A percentile compares a stretch with the other conserved stretches of the same genome.
Conservation (phyloP, 2,888 invertebrate species). For the Tachina grossa region DNA sequence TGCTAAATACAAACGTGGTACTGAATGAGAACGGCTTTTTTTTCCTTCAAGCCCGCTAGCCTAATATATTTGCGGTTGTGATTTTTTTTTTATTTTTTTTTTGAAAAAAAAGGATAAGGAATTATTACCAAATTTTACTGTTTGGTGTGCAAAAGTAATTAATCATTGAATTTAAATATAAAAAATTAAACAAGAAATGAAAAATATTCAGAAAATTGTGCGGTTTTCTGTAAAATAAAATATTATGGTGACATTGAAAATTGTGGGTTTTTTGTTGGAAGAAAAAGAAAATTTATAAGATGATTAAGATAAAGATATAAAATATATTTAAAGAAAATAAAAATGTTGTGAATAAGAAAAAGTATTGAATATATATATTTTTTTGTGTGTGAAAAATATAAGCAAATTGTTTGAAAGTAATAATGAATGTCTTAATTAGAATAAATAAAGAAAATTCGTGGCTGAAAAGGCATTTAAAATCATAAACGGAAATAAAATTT, state of each 20-base stretch:
- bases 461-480: constrained; percentile 3
- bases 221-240: constrained; percentile 25
- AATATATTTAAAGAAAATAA: not conserved
- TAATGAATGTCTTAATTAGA: not conserved
- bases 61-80: constrained; percentile 73
- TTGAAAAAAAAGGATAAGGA: constrained; percentile 23
- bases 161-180: constrained; percentile 39
- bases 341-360: not conserved
- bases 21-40: constrained; percentile 47
- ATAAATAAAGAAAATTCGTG: not conserved
- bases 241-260: constrained; percentile 64
- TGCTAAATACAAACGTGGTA: constrained; percentile 53
- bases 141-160: constrained; percentile 47
- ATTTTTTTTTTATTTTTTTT: constrained; percentile 60
- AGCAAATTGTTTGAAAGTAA: not conserved
- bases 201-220: constrained; percentile 30
- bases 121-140: constrained; percentile 27
- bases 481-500: constrained; percentile 41
- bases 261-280: constrained; percentile 20
- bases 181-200: not conserved
- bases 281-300: constrained; percentile 31
- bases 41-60: constrained; percentile 70
- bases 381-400: not conserved
- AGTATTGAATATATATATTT: not conserved
- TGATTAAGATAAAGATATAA: constrained; percentile 36